Base-by-base conservation (phyloP, 2,888 invertebrate species). In the Ceraclea dissimilis region DNA sequence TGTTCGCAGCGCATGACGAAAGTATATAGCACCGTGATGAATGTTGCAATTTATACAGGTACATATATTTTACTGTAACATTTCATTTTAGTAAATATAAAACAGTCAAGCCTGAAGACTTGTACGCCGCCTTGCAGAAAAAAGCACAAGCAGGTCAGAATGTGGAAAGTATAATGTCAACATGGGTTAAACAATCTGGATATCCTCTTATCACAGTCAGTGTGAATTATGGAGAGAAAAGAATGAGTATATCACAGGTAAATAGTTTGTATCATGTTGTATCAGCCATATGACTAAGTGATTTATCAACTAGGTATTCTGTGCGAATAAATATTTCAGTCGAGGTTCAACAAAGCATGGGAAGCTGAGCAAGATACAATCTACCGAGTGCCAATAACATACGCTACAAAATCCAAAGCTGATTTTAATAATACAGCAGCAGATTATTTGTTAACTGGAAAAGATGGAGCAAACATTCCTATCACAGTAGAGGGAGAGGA, bases 121-220 rank as follows among this genome's bases (percentile, higher is more conserved):
- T 86, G 1, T 80, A 82, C 62, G 60, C 67, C 52, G 66, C 72
- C 11, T 71, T 84, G 1, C 70, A 76, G 60, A 65, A 68, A 57
- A 74, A 69, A 1, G 65, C 67, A 0, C n/a, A n/a, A n/a, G 20
- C 56, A 0, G 19, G 60, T 63, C 1, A 65, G 11, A 60, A 73
- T 0, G 63, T 71, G 2, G 72, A 75, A 53, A 70, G 70, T 39
- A 79, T 83, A 68, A 81, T 83, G 63, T 73, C 69, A 54, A 71
- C 77, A 1, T 87, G 86, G 86, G 78, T 82, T 0, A 76, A 78
- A 20, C 78, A 83, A 63, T 68, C 75, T 22, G 84, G 84, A 11
- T 82, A 78, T 62, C 86, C 85, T 0, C 70, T 84, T 0, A 65
- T 85, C 1, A 75, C 70, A 11, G 81, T 84, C 0, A 67, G 70